phyloP scores from a whole-genome alignment of 2,797 vertebrate genomes.

The Brachyrhaphis roseni region DNA sequence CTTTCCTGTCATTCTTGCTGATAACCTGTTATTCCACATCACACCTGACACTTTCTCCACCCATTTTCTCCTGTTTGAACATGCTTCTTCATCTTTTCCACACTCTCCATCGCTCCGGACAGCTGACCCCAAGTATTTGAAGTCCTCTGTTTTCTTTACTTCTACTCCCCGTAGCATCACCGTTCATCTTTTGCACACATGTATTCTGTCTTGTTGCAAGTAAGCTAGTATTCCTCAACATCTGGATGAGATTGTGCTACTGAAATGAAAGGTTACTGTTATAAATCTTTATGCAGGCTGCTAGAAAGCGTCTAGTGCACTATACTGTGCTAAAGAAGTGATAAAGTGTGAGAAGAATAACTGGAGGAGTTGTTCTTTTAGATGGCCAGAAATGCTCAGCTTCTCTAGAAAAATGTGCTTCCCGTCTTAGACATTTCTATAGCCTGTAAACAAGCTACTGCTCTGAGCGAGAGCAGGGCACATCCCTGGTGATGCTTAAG shows the following conservation, averaged over 20 bases:
- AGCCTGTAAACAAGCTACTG: not conserved
- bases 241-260: not conserved
- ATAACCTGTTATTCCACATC: not conserved
- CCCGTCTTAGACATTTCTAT: not conserved
- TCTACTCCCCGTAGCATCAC: not conserved
- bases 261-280: not conserved
- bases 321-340: not conserved
- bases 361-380: not conserved
- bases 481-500: slow-evolving; percentile 2
- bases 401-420: slow-evolving; percentile 3
- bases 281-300: not conserved
- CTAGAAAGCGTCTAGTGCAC: not conserved
- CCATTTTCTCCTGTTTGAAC: not conserved
- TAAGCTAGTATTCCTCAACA: not conserved
- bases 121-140: not conserved
- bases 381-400: not conserved
- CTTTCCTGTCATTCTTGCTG: not conserved
- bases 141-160: not conserved
- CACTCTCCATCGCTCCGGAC: not conserved
- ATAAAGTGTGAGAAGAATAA: not conserved
- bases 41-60: not conserved
- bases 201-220: not conserved
- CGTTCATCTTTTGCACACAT: not conserved
- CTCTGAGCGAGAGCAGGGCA: not conserved
- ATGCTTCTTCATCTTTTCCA: not conserved